Conservation (phyloP, 2,797 vertebrate species). For the Phoeniculus purpureus region DNA sequence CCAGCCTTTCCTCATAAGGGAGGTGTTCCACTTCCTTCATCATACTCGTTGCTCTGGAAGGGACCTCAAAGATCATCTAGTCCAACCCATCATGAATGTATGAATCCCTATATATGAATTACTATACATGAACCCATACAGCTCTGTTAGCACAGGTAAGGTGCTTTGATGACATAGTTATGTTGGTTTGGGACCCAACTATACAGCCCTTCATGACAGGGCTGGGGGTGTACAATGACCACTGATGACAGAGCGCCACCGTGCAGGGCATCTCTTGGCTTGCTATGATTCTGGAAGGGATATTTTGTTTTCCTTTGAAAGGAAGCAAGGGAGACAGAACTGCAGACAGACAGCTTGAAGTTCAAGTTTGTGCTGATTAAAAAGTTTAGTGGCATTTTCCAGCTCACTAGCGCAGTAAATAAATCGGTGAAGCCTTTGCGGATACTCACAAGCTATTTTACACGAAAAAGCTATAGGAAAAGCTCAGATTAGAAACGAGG, state of each 20-base stretch:
- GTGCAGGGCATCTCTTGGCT: not conserved
- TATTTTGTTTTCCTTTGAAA: not conserved
- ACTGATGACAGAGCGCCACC: not conserved
- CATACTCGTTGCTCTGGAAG: too few species aligned
- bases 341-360: not conserved
- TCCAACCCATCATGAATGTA: too few species aligned
- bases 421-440: not conserved
- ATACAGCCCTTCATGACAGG: not conserved
- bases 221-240: not conserved
- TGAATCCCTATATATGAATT: not conserved
- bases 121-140: not conserved
- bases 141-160: not conserved
- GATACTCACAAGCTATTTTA: not conserved
- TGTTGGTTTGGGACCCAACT: not conserved
- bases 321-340: not conserved
- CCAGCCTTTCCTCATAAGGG: too few species aligned
- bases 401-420: not conserved
- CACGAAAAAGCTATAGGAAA: not conserved
- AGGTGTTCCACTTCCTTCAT: too few species aligned
- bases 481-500: not conserved
- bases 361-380: not conserved
- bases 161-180: not conserved
- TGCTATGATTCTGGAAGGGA: not conserved
- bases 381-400: not conserved
- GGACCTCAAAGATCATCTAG: too few species aligned